phyloP scores from a whole-genome alignment of 2,797 vertebrate genomes.

The Kryptolebias ocellatus region DNA sequence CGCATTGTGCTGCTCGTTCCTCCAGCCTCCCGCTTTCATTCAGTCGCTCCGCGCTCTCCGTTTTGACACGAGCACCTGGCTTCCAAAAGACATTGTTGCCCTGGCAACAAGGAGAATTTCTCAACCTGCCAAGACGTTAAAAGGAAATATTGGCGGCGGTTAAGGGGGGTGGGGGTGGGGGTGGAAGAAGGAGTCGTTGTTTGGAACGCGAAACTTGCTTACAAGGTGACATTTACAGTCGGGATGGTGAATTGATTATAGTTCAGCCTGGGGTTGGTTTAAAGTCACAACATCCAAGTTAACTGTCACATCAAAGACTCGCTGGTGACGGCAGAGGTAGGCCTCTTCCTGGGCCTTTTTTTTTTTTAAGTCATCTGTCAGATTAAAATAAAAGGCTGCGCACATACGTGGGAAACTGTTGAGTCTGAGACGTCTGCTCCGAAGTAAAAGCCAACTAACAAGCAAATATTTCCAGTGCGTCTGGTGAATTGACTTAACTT shows the following conservation, averaged over 20 bases:
- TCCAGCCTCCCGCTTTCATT: constrained; percentile 40
- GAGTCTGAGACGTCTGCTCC: constrained; percentile 25
- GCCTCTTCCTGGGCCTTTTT: constrained; percentile 42
- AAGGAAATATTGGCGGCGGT: constrained; percentile 38
- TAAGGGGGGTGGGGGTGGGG: background rate
- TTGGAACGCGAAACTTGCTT: constrained; percentile 59
- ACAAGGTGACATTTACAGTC: constrained; percentile 63
- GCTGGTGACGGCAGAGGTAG: constrained; percentile 32
- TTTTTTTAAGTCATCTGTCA: constrained; percentile 31
- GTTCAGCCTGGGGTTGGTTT: constrained; percentile 43
- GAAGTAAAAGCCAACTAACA: constrained; percentile 37
- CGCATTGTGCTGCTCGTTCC: constrained; percentile 54
- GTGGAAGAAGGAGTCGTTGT: constrained; percentile 1
- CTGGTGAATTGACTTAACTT: constrained; percentile 29
- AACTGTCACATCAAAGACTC: constrained; percentile 63
- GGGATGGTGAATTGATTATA: constrained; percentile 56
- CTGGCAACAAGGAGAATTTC: constrained; percentile 71
- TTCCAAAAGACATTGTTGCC: constrained; percentile 71
- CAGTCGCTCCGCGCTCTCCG: constrained; percentile 39
- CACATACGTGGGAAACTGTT: constrained; percentile 19
- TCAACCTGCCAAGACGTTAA: constrained; percentile 58
- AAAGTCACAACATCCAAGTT: constrained; percentile 57
- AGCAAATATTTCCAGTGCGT: constrained; percentile 26
- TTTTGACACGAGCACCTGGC: constrained; percentile 67
- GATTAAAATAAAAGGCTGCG: constrained; percentile 13